phyloP scores from a whole-genome alignment of 2,113 vertebrate genomes.

The Rallus limicola region DNA sequence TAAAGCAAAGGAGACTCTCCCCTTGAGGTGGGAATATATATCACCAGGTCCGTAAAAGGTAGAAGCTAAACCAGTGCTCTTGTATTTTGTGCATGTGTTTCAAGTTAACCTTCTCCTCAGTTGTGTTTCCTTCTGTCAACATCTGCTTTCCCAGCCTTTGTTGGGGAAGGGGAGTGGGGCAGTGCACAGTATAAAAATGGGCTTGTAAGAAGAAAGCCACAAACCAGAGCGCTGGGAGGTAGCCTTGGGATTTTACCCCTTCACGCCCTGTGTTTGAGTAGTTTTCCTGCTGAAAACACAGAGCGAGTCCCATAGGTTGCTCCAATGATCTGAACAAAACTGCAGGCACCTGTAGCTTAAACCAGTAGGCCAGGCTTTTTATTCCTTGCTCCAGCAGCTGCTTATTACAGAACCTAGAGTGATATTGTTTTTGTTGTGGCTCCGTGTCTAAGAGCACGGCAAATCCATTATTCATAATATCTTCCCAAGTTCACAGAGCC shows the following conservation, averaged over 20 bases:
- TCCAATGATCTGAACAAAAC: not conserved
- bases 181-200: not conserved
- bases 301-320: not conserved
- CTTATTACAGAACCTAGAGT: slow-evolving; percentile 20
- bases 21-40: not conserved
- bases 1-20: not conserved
- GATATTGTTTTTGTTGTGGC: slow-evolving; percentile 29
- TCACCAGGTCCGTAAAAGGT: not conserved
- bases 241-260: not conserved
- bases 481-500: slow-evolving; percentile 13
- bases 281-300: not conserved
- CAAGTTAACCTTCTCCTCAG: not conserved
- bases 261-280: not conserved
- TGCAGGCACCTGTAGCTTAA: not conserved
- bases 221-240: not conserved
- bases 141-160: not conserved
- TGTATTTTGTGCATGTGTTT: not conserved
- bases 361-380: not conserved
- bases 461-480: slow-evolving; percentile 49
- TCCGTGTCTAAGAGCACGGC: not conserved
- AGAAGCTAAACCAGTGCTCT: not conserved
- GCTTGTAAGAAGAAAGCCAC: not conserved
- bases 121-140: not conserved
- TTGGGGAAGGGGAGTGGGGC: rapidly evolving
- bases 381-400: not conserved